phyloP scores from a whole-genome alignment of 1,140 invertebrate genomes.

The Oncopodura yosiiana region DNA sequence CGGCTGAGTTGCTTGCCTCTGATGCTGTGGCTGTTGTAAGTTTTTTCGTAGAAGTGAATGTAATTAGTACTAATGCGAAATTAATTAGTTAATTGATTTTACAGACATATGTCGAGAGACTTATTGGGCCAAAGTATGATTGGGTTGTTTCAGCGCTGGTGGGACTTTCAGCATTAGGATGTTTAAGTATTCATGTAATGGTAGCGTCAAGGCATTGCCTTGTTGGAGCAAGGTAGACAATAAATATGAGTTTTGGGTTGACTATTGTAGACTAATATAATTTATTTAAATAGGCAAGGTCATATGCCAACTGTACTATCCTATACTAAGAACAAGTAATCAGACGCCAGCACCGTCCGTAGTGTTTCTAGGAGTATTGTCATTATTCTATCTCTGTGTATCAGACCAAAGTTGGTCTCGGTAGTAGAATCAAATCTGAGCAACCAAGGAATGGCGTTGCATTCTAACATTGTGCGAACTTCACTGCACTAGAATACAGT shows the following conservation, averaged over 20 bases:
- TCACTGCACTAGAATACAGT: no score
- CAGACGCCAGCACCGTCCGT: slow-evolving; percentile 80
- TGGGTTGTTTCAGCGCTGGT: slow-evolving; percentile 85
- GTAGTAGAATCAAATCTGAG: no score
- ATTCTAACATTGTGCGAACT: no score
- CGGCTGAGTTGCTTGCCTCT: slow-evolving; percentile 65
- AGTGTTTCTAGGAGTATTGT: slow-evolving; percentile 67
- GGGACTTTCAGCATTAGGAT: slow-evolving; percentile 76
- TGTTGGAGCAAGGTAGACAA: neutral
- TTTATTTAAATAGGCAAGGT: slow-evolving; percentile 81
- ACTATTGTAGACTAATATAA: slow-evolving; percentile 66
- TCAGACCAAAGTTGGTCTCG: no score
- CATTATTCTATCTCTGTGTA: slow-evolving; percentile 71
- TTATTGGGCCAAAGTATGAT: slow-evolving; percentile 61
- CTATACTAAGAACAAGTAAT: slow-evolving; percentile 69
- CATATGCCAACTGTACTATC: slow-evolving; percentile 78
- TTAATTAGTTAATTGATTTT: neutral
- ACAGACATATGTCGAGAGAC: slow-evolving; percentile 68
- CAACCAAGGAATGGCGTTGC: no score
- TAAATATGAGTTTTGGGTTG: slow-evolving; percentile 41
- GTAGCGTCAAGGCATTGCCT: slow-evolving; percentile 55
- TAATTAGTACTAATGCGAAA: neutral
- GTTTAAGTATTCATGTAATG: slow-evolving; percentile 78
- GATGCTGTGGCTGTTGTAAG: slow-evolving; percentile 79
- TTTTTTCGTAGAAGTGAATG: slow-evolving; percentile 33